Evolutionary conservation across 2,113 vertebrate species (phyloP).

Genomic region (Hippocampus zosterae): DNA sequence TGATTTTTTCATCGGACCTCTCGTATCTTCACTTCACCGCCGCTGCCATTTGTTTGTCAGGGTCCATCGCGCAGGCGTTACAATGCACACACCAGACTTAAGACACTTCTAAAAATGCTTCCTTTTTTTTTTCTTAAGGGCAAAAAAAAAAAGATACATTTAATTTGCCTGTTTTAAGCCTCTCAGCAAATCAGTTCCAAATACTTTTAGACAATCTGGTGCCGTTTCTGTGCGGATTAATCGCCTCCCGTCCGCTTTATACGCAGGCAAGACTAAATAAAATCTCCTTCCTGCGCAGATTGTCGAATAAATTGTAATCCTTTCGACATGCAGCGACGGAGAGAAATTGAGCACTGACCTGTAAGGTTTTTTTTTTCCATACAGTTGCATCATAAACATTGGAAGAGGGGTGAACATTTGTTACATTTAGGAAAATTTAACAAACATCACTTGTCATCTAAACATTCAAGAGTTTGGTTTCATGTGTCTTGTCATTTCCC

Average conservation of each 20-base stretch:
- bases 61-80: neutral
- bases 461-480: conserved; percentile 3
- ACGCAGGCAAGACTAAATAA: conserved; percentile 2
- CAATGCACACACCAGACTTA: neutral
- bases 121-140: neutral
- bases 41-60: conserved; percentile 12
- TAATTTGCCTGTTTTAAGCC: neutral
- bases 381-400: neutral
- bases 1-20: conserved; percentile 7
- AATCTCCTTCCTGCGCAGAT: neutral
- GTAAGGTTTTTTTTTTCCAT: neutral
- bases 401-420: no score
- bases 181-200: neutral
- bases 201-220: conserved; percentile 24
- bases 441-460: neutral
- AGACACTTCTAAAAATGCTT: neutral
- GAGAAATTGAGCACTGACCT: neutral
- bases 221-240: conserved; percentile 25
- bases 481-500: conserved; percentile 36
- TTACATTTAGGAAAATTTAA: neutral
- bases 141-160: conserved; percentile 17
- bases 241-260: conserved; percentile 7
- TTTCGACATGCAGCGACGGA: conserved; percentile 1
- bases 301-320: conserved; percentile 12
- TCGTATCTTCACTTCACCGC: conserved; percentile 18